These are phyloP conservation scores for Coreoperca whiteheadi DNA, from an alignment of 2,113 vertebrate genomes.

Conservation along the genomic window DNA sequence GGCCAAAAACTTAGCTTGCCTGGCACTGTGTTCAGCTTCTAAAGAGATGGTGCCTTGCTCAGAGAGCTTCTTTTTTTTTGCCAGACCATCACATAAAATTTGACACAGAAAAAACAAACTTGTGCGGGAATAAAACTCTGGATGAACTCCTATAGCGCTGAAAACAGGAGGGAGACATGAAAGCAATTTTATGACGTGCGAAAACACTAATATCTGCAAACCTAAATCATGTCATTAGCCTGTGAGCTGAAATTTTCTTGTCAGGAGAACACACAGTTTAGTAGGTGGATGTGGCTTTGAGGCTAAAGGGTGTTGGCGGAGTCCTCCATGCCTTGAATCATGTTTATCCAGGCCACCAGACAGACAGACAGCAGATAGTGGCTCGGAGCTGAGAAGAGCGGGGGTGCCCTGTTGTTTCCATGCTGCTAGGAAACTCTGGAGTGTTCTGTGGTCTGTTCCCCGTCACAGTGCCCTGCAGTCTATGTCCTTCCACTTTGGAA, in stretches of 20 bases:
- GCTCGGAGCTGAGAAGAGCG: conserved; percentile 37
- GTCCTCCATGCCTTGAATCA: conserved; percentile 9
- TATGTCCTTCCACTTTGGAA: conserved; percentile 54
- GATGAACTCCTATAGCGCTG: conserved; percentile 55
- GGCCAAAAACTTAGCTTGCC: conserved; percentile 72
- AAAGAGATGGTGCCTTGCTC: conserved; percentile 66
- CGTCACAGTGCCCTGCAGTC: conserved; percentile 24
- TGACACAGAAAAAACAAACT: conserved; percentile 70
- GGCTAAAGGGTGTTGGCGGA: conserved; percentile 47
- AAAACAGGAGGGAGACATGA: conserved; percentile 58
- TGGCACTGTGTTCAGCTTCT: conserved; percentile 64
- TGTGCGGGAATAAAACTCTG: conserved; percentile 47
- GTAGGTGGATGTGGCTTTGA: conserved; percentile 41
- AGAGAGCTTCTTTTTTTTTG: conserved; percentile 43
- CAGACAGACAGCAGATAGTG: conserved; percentile 51
- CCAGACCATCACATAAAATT: conserved; percentile 66
- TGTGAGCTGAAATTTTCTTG: conserved; percentile 46
- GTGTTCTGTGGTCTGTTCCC: conserved; percentile 45
- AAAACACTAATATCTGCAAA: conserved; percentile 47
- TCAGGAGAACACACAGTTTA: conserved; percentile 38
- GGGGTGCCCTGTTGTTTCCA: conserved; percentile 56
- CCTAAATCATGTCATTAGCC: conserved; percentile 57
- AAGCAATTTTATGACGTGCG: conserved; percentile 29
- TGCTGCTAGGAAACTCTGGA: conserved; percentile 51
- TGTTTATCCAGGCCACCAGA: conserved; percentile 51